These are phyloP conservation scores for Chelidonichthys spinosus DNA, from an alignment of 2,797 vertebrate species.

Conservation along the genomic window DNA sequence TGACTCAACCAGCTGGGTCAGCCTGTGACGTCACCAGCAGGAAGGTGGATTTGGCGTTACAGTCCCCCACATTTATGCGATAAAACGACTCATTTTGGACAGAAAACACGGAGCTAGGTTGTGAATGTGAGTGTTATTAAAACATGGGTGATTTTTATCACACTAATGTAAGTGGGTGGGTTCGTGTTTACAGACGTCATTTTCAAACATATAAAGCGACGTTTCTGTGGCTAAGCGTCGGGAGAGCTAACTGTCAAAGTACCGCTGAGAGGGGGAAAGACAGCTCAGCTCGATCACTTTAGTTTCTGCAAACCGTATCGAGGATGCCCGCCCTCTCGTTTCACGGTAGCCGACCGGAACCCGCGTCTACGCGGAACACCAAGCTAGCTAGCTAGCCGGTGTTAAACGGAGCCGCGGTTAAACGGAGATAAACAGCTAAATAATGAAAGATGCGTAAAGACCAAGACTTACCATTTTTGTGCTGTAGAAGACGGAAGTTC, in stretches of 20 bases:
- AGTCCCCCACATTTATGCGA: neutral
- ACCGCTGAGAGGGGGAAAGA: slow-evolving; percentile 32
- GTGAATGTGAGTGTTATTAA: neutral
- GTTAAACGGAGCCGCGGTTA: neutral
- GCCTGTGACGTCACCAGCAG: slow-evolving; percentile 8
- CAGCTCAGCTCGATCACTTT: slow-evolving; percentile 50
- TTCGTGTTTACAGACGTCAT: neutral
- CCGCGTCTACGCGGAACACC: neutral
- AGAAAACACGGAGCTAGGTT: neutral
- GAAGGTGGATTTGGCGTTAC: neutral
- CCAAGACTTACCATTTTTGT: slow-evolving; percentile 84
- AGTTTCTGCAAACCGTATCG: slow-evolving; percentile 47
- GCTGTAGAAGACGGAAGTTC: slow-evolving; percentile 86
- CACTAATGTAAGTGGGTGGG: neutral
- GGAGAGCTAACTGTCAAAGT: neutral
- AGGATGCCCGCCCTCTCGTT: slow-evolving; percentile 61
- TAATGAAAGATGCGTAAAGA: slow-evolving; percentile 9
- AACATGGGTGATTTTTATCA: neutral
- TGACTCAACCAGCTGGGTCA: slow-evolving; percentile 21
- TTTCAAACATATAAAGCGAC: too few species aligned
- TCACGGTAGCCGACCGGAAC: slow-evolving; percentile 26
- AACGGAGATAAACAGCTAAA: neutral
- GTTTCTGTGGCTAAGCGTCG: neutral
- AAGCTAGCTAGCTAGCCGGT: slow-evolving; percentile 6
- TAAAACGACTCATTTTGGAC: accelerated